phyloP scores from a whole-genome alignment of 2,113 vertebrate genomes.

The Silurus glanis region DNA sequence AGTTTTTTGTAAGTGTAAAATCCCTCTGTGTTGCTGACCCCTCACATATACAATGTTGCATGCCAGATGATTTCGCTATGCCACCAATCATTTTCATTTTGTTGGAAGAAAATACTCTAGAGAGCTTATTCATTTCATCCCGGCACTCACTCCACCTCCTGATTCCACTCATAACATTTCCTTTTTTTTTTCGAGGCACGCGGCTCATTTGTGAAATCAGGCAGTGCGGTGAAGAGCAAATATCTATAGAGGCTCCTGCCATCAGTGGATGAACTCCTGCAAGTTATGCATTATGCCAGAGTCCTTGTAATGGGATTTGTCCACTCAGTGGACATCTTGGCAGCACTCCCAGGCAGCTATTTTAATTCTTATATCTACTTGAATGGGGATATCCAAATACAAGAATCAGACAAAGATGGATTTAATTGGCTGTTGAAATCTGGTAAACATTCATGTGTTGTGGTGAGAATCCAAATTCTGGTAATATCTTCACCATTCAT shows the following conservation, averaged over 20 bases:
- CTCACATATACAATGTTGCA: neutral
- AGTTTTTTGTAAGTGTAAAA: neutral
- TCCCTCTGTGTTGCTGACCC: neutral
- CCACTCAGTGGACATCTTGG: neutral
- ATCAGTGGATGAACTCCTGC: neutral
- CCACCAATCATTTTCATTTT: slow-evolving; percentile 7
- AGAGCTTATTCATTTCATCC: neutral
- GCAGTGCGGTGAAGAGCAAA: neutral
- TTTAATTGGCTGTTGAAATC: neutral
- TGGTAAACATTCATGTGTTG: neutral
- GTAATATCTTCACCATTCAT: neutral
- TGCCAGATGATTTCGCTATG: neutral
- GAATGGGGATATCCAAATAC: neutral
- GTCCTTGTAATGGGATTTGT: neutral
- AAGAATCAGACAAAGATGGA: neutral
- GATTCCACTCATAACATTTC: slow-evolving; percentile 8
- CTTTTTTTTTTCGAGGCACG: neutral
- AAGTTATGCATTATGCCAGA: slow-evolving; percentile 11
- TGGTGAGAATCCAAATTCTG: neutral
- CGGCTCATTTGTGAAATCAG: slow-evolving; percentile 12
- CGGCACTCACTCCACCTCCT: slow-evolving; percentile 1
- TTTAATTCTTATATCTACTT: neutral
- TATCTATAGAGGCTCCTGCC: neutral
- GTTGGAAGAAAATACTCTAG: neutral
- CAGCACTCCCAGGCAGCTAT: neutral